Percentiles rank a stretch among this genome's conserved stretches.
Conservation (phyloP, 2,797 vertebrate species). For the Anniella stebbinsi region DNA sequence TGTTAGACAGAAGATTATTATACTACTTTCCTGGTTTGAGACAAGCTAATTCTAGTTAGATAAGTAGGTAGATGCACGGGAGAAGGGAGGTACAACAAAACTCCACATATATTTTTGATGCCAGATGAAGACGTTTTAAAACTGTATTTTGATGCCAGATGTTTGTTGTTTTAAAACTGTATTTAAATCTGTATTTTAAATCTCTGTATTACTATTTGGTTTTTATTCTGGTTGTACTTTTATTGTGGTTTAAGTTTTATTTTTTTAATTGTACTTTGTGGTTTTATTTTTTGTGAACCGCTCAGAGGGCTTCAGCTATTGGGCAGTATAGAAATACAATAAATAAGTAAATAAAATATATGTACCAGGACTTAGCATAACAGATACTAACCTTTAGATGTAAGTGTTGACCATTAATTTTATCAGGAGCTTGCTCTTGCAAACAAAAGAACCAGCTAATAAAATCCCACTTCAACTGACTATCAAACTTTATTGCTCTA, state of each 20-base stretch:
- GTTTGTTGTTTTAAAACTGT: too few species aligned
- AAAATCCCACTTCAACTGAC: constrained; percentile 65
- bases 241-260: too few species aligned
- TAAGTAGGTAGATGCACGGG: not conserved
- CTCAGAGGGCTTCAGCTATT: too few species aligned
- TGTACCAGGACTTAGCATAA: not conserved
- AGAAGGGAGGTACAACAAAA: not conserved
- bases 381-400: not conserved
- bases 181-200: too few species aligned
- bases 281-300: too few species aligned
- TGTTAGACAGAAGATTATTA: not conserved
- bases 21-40: not conserved
- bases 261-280: too few species aligned
- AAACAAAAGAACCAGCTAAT: constrained; percentile 43
- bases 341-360: not conserved
- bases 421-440: not conserved
- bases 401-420: constrained; percentile 9
- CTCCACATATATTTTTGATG: not conserved
- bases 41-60: not conserved
- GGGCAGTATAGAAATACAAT: too few species aligned
- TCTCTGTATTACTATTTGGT: too few species aligned
- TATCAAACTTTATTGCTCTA: constrained; percentile 60
- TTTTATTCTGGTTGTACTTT: too few species aligned
- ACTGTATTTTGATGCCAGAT: too few species aligned
- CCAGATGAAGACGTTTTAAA: too few species aligned